Evolutionary conservation across 2,888 invertebrate genomes (phyloP), one percentile per base, ranked within the genome.

Genomic region (Amphiduros pacificus): DNA sequence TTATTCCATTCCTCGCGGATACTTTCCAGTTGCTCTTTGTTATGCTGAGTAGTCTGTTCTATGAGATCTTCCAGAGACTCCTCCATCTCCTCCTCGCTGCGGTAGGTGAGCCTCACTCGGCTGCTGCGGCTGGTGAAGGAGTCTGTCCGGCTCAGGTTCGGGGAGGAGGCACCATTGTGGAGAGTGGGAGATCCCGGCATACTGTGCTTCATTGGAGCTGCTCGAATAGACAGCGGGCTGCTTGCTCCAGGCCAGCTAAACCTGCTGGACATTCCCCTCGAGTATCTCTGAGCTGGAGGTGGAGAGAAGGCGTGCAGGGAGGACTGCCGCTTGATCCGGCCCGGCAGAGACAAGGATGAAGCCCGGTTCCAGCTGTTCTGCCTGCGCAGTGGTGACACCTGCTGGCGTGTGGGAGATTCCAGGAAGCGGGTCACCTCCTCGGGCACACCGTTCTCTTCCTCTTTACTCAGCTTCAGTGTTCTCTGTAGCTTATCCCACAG

Each of bases 131-230:
- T 44, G 44, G 6, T 11, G n/a, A 4, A 11, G n/a, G 44, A 9
- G 44, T 22, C n/a, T 44, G 44, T 44, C 20, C n/a, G n/a, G 44
- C n/a, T 44, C 44, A 44, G 44, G n/a, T n/a, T n/a, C n/a, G n/a
- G n/a, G n/a, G n/a, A n/a, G n/a, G n/a, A n/a, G n/a, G n/a, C n/a
- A n/a, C n/a, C n/a, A n/a, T n/a, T n/a, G n/a, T n/a, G n/a, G 4
- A 11, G 44, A 44, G 22, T 44, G n/a, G 36, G 11, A 36, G 11
- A 36, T 36, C 22, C 44, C 44, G n/a, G n/a, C n/a, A n/a, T n/a
- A n/a, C n/a, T n/a, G n/a, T n/a, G n/a, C n/a, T n/a, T n/a, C n/a
- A n/a, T n/a, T n/a, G n/a, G n/a, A n/a, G n/a, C n/a, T n/a, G n/a
- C n/a, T n/a, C n/a, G n/a, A n/a, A n/a, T n/a, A n/a, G n/a, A n/a